phyloP scores from a whole-genome alignment of 2,113 vertebrate species.

The Meleagris gallopavo region DNA sequence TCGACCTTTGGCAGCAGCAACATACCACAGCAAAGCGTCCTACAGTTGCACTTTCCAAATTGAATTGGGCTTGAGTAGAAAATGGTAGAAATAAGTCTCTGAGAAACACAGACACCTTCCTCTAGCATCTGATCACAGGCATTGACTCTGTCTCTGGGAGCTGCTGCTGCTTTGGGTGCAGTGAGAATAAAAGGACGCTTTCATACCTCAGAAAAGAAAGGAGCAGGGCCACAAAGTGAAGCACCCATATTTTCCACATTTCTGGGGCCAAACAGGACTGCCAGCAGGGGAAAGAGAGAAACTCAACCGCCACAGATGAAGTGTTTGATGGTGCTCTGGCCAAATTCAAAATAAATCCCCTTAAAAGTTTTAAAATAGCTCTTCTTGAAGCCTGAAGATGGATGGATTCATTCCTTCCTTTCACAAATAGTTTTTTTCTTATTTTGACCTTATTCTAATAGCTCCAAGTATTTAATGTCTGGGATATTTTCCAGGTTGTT shows the following conservation, averaged over 20 bases:
- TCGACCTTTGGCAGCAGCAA: background rate
- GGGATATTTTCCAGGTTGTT: constrained; percentile 21
- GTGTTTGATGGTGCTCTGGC: background rate
- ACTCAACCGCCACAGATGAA: background rate
- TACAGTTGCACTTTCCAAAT: background rate
- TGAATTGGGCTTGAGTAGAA: background rate
- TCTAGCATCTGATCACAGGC: background rate
- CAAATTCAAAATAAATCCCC: background rate
- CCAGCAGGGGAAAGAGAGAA: background rate
- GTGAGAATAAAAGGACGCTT: background rate
- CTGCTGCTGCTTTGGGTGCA: background rate
- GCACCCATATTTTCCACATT: background rate
- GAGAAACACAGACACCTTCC: background rate
- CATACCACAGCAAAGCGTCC: background rate
- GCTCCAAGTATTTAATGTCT: background rate
- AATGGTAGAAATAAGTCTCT: background rate
- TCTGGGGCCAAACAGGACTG: background rate
- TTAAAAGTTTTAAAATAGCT: background rate
- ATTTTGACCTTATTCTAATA: background rate
- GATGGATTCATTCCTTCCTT: background rate
- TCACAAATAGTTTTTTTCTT: background rate
- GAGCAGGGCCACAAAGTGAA: background rate
- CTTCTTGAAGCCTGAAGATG: background rate
- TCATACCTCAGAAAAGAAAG: background rate
- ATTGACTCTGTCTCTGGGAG: background rate